phyloP scores from a whole-genome alignment of 1,140 invertebrate genomes.

The Drosophila sucinea region DNA sequence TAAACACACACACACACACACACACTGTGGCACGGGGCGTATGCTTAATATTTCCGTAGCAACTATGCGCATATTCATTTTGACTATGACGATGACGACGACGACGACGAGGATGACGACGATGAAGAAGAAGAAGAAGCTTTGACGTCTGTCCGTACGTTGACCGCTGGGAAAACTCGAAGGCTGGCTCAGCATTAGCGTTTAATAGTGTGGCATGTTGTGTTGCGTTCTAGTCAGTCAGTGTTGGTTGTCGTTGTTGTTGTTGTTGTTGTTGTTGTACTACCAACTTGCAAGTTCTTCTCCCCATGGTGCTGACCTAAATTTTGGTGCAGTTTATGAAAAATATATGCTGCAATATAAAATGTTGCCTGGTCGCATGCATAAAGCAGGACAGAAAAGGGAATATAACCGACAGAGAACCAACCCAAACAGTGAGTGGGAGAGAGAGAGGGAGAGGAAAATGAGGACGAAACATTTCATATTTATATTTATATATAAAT shows the following conservation, averaged over 20 bases:
- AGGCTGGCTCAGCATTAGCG: constrained; percentile 63
- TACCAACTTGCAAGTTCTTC: constrained; percentile 31
- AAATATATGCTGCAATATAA: constrained; percentile 72
- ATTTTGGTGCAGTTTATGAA: constrained; percentile 72
- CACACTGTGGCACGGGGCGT: constrained; percentile 34
- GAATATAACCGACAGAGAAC: not conserved
- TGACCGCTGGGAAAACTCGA: constrained; percentile 63
- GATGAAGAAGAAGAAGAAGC: constrained; percentile 30
- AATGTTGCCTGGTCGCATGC: constrained; percentile 61
- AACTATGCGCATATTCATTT: constrained; percentile 79
- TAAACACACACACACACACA: not conserved
- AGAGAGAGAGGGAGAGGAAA: constrained; percentile 24
- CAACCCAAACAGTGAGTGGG: not conserved
- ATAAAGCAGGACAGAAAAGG: constrained; percentile 50
- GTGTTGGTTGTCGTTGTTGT: no score
- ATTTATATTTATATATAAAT: constrained; percentile 55
- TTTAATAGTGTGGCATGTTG: constrained; percentile 52
- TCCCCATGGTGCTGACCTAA: constrained; percentile 71
- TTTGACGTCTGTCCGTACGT: constrained; percentile 59
- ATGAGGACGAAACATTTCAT: constrained; percentile 35
- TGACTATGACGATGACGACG: constrained; percentile 61
- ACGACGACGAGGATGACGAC: constrained; percentile 48
- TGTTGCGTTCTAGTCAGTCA: constrained; percentile 15
- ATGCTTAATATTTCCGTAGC: constrained; percentile 78
- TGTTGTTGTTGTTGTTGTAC: constrained; percentile 2